Evolutionary conservation across 2,113 vertebrate genomes (phyloP), one percentile per base, ranked within the genome.

Genomic region (Lontra canadensis): DNA sequence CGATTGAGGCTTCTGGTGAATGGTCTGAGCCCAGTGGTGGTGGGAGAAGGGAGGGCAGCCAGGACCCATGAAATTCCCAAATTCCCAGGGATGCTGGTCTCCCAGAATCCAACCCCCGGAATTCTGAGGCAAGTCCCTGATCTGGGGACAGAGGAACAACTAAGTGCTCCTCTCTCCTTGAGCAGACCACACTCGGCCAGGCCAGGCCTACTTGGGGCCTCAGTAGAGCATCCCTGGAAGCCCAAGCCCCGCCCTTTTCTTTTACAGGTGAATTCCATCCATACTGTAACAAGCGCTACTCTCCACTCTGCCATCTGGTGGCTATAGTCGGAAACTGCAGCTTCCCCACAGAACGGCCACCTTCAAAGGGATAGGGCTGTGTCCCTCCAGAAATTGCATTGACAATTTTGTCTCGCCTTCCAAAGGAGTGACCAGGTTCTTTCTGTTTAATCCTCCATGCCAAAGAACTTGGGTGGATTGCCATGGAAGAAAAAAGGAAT

Each of bases 231-330:
- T 59, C 21, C 44, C 14, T 25, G 3, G n/a, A 85, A 88, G 5
- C 20, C 52, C 90, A 63, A 47, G 42, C 23, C 1, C 6, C 34
- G 65, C 76, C 73, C 36, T 57, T 88, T 36, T 52, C 44, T 20
- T 47, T 8, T 49, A 69, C 39, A 3, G 34, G 34, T 71, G n/a
- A 47, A 21, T 74, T 61, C 34, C 13, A 21, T n/a, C 29, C 31
- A 39, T 18, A 47, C 26, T 25, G 3, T 12, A 52, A 39, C 31
- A 21, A 17, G n/a, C 1, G 2, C 49, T 34, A 21, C 36, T 87
- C 52, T 81, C 42, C 63, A 52, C 63, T 76, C 81, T 91, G 96
- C 88, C 95, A 71, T 73, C 97, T 96, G 14, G 63, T 96, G 95
- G 71, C 49, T 59, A 67, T 0, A 12, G 0, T 36, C 2, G 0